phyloP scores from a whole-genome alignment of 2,797 vertebrate species.

The Myripristis murdjan region DNA sequence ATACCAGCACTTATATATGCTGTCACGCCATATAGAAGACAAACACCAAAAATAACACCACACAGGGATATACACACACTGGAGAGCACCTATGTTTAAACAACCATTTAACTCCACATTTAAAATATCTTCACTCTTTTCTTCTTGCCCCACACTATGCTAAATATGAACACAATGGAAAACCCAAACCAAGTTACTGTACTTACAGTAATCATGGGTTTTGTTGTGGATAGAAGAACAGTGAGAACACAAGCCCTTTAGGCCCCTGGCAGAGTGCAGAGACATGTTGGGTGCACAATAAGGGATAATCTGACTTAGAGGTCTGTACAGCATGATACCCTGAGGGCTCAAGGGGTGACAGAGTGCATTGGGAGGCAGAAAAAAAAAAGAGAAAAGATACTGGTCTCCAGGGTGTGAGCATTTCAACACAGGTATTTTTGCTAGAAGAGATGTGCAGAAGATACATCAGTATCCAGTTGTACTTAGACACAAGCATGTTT shows the following conservation, averaged over 20 bases:
- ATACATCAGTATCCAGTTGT: constrained; percentile 50
- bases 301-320: constrained; percentile 73
- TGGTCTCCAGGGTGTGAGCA: constrained; percentile 48
- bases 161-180: constrained; percentile 13
- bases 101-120: neutral
- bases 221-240: constrained; percentile 19
- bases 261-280: constrained; percentile 53
- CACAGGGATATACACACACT: constrained; percentile 37
- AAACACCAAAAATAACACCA: constrained; percentile 59
- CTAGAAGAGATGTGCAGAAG: neutral
- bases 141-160: neutral
- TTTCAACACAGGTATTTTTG: constrained; percentile 4
- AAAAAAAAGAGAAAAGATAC: constrained; percentile 50
- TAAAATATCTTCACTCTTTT: constrained; percentile 17
- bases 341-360: constrained; percentile 72
- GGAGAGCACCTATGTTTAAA: constrained; percentile 33
- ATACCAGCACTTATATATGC: constrained; percentile 64
- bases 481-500: neutral
- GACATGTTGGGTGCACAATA: constrained; percentile 70
- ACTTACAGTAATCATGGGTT: constrained; percentile 28
- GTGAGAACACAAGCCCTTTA: constrained; percentile 54
- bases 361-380: constrained; percentile 66
- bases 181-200: constrained; percentile 21
- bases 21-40: constrained; percentile 49
- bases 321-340: constrained; percentile 69